Base-by-base conservation (phyloP, 2,888 invertebrate species). In the Fragum sueziense region DNA sequence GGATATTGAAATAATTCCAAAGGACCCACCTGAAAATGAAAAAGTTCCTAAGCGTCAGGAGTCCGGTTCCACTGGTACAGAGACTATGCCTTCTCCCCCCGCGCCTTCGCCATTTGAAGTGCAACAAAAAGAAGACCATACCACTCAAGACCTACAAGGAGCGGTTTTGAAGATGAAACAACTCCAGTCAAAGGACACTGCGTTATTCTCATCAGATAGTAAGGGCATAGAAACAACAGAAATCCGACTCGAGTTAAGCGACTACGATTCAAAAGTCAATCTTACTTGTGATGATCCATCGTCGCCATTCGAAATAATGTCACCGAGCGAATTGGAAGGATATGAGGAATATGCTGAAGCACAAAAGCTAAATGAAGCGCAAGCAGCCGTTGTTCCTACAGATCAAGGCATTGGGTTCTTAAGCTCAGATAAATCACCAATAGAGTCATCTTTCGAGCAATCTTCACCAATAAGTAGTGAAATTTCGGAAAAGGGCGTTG, bases 251-350 rank as follows among this genome's bases (percentile, higher is more conserved):
- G 33, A 34, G 20, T 6, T 25, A 25, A 9, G 41, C 27, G 25
- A 37, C n/a, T 9, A n/a, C 1, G 68, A 68, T 14, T 29, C 59
- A 14, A 51, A 27, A 31, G 34, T 62, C 25, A 82, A 80, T 61
- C 70, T 74, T 17, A 85, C 84, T 31, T 87, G 86, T 68, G 89
- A 87, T 20, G 74, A 84, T 25, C 22, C 11, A 25, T 78, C 82
- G 25, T 89, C 90, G 75, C 93, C 94, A 59, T 90, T 90, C 86
- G 93, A 92, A 88, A 84, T 92, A 11, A 89, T 92, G 78, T 89
- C 89, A 17, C 83, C 86, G 25, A 85, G 84, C 76, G 91, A 91
- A 68, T 59, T 89, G 33, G 84, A 80, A 20, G 88, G 84, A 3
- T 87, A 85, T 81, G 84, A 80, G 27, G 72, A 86, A 20, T 89